Conservation (phyloP, 2,797 vertebrate species). For the Myotis myotis region DNA sequence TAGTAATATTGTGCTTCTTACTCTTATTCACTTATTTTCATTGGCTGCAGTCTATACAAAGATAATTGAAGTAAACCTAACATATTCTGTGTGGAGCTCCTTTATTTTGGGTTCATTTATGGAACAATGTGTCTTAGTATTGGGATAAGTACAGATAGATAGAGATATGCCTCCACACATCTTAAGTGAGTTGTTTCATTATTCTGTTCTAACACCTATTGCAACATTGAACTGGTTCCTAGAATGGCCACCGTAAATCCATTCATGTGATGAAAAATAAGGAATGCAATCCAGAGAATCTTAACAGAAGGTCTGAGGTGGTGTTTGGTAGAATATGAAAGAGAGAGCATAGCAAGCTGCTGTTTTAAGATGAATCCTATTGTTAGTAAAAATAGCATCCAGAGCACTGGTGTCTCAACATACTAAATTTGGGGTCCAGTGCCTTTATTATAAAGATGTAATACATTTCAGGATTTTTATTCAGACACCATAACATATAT, state of each 20-base stretch:
- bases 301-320: background rate
- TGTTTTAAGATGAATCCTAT: background rate
- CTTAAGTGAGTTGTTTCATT: background rate
- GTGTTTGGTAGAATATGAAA: background rate
- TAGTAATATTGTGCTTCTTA: background rate
- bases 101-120: background rate
- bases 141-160: background rate
- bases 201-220: background rate
- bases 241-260: background rate
- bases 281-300: background rate
- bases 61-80: background rate
- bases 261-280: background rate
- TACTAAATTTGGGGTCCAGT: background rate
- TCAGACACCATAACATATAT: background rate
- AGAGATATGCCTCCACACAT: background rate
- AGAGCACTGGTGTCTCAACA: background rate
- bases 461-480: background rate
- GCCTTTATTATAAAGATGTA: background rate
- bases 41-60: background rate
- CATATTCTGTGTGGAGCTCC: background rate
- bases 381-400: background rate
- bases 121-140: background rate
- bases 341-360: background rate
- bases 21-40: background rate
- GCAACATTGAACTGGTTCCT: background rate